Conservation (phyloP, 2,888 invertebrate species). For the Allophyes oxyacanthae region DNA sequence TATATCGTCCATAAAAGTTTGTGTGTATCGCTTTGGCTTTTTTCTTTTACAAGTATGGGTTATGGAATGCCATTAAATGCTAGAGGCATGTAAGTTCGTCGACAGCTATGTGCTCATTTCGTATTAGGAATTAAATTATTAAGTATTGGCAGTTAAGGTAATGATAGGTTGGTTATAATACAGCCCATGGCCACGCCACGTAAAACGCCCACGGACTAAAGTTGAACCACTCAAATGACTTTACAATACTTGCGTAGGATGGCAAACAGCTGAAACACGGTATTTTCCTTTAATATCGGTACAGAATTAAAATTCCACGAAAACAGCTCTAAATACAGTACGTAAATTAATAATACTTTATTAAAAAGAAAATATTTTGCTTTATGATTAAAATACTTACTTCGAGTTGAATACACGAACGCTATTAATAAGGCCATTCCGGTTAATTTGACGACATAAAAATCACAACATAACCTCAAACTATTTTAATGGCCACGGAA, state of each 20-base stretch:
- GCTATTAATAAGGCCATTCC: slow-evolving; percentile 1
- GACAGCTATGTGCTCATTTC: neutral
- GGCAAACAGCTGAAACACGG: neutral
- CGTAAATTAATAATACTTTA: too few species aligned
- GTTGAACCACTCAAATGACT: neutral
- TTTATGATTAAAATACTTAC: too few species aligned
- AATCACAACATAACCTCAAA: slow-evolving; percentile 17
- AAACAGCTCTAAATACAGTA: too few species aligned
- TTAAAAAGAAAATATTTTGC: too few species aligned
- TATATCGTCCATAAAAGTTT: slow-evolving; percentile 18
- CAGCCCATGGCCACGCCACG: slow-evolving; percentile 13
- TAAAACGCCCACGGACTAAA: neutral
- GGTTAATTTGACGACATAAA: slow-evolving; percentile 9
- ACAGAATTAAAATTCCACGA: slow-evolving; percentile 1
- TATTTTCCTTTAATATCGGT: neutral
- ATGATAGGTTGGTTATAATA: slow-evolving; percentile 9
- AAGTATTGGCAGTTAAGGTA: slow-evolving; percentile 2
- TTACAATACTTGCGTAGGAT: slow-evolving; percentile 8
- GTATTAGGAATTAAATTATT: slow-evolving; percentile 5
- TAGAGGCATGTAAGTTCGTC: neutral
- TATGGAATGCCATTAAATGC: slow-evolving; percentile 12
- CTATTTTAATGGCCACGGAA: slow-evolving; percentile 21
- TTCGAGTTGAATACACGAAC: neutral
- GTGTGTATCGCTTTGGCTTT: slow-evolving; percentile 1
- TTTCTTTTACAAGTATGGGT: slow-evolving; percentile 5